Evolutionary conservation across 2,797 vertebrate genomes (phyloP).

Genomic region (Myotis daubentonii): DNA sequence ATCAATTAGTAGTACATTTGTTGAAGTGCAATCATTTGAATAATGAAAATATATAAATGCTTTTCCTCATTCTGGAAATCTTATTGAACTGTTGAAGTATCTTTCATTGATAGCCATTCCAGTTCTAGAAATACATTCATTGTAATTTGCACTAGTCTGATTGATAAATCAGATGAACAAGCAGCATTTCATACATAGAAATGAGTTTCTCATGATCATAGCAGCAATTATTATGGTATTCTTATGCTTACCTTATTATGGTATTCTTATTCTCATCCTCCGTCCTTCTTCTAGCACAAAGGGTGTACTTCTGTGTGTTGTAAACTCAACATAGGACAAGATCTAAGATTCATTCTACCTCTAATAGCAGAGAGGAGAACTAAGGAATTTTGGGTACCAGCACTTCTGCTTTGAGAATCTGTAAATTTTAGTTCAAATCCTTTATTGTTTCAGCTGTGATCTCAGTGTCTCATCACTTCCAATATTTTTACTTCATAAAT

Average conservation of each 20-base stretch:
- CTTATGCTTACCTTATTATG: not conserved
- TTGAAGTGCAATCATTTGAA: slow-evolving; percentile 49
- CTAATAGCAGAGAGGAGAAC: not conserved
- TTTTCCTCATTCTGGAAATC: slow-evolving; percentile 43
- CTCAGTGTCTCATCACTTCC: not conserved
- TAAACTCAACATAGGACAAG: not conserved
- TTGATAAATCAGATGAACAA: slow-evolving; percentile 11
- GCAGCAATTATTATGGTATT: not conserved
- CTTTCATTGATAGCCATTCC: not conserved
- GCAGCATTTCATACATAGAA: slow-evolving; percentile 2
- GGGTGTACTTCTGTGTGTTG: not conserved
- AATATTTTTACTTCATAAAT: slow-evolving; percentile 18
- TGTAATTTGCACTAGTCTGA: not conserved
- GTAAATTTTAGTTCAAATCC: not conserved
- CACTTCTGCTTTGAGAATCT: not conserved
- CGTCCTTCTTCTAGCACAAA: not conserved
- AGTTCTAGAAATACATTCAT: not conserved
- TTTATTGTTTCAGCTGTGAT: not conserved
- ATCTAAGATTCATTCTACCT: not conserved
- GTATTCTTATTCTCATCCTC: not conserved
- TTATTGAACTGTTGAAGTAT: slow-evolving; percentile 53
- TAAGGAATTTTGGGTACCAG: not conserved
- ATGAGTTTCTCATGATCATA: slow-evolving; percentile 2
- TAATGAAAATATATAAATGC: slow-evolving; percentile 24
- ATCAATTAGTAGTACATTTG: not conserved